phyloP scores from a whole-genome alignment of 2,797 vertebrate genomes.

The Phataginus tetradactyla region DNA sequence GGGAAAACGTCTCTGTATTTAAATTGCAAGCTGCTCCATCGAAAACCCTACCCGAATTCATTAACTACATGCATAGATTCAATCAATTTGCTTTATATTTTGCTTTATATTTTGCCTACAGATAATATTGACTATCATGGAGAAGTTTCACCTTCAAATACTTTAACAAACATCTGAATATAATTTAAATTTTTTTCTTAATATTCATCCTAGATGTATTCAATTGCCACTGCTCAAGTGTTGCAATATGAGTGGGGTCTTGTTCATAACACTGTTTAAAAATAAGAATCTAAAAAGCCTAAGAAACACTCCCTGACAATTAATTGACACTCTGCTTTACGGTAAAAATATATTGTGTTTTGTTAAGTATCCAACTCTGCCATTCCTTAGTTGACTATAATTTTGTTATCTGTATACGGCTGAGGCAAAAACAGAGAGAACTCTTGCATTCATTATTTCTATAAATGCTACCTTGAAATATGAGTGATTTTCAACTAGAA shows the following conservation, averaged over 20 bases:
- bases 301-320: neutral
- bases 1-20: neutral
- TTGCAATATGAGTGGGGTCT: neutral
- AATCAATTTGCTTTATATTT: neutral
- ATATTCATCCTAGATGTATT: neutral
- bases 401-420: neutral
- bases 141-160: neutral
- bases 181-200: neutral
- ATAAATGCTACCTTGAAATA: neutral
- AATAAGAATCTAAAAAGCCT: neutral
- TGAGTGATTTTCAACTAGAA: neutral
- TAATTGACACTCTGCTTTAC: neutral
- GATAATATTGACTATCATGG: neutral
- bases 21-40: neutral
- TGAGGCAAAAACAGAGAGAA: neutral
- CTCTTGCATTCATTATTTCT: neutral
- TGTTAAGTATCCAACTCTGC: neutral
- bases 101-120: neutral
- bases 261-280: neutral
- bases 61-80: neutral
- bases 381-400: neutral
- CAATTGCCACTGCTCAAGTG: neutral
- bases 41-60: neutral
- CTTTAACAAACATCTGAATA: neutral
- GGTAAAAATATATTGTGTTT: neutral